Evolutionary conservation across 2,113 vertebrate genomes (phyloP).

Genomic region (Crotalus helleri): DNA sequence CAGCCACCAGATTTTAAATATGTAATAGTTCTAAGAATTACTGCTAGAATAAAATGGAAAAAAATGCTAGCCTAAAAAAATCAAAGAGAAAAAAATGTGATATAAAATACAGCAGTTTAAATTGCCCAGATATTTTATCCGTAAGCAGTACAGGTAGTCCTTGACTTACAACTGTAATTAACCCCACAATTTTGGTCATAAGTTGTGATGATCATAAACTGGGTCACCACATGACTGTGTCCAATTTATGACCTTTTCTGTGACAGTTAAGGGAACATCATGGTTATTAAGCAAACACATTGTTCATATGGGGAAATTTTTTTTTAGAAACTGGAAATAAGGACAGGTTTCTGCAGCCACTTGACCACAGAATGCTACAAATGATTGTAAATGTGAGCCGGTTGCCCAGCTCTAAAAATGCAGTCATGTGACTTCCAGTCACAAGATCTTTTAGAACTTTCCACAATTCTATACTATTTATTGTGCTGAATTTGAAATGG

Average conservation of each 20-base stretch:
- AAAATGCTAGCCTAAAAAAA: neutral
- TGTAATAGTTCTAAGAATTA: neutral
- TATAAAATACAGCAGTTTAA: neutral
- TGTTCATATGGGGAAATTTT: neutral
- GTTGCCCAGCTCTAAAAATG: neutral
- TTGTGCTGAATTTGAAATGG: neutral
- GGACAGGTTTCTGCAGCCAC: neutral
- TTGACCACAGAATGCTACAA: neutral
- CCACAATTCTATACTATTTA: neutral
- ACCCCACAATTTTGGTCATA: neutral
- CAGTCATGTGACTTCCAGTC: neutral
- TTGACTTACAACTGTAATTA: neutral
- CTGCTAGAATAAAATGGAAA: neutral
- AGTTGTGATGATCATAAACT: neutral
- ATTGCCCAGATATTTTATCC: neutral
- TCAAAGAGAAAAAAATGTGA: neutral
- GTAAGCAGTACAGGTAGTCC: neutral
- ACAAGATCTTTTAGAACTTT: neutral
- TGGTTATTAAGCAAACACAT: neutral
- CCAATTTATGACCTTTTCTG: neutral
- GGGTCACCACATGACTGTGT: neutral
- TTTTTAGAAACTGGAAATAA: neutral
- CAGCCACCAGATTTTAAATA: neutral
- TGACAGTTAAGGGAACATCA: neutral
- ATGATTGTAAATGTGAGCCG: neutral